These are phyloP conservation scores for Anastrepha ludens DNA, from an alignment of 1,140 invertebrate species.

Conservation along the genomic window DNA sequence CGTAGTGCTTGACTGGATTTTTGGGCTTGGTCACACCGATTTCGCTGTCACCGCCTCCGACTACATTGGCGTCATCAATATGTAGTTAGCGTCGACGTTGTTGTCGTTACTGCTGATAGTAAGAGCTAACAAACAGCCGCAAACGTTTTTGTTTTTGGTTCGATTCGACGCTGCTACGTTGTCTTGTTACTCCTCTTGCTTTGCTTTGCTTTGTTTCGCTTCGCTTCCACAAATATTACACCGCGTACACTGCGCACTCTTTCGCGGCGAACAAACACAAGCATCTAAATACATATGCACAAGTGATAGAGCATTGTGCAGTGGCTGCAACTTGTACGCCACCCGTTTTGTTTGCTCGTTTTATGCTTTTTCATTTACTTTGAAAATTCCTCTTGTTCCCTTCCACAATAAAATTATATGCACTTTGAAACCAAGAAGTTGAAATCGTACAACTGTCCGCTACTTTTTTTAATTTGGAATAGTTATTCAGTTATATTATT, in stretches of 20 bases:
- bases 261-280: slow-evolving; percentile 42
- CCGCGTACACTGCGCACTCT: slow-evolving; percentile 10
- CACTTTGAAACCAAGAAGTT: not conserved
- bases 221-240: slow-evolving; percentile 11
- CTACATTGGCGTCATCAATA: not conserved
- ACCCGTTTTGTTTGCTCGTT: not conserved
- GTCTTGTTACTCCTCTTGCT: slow-evolving; percentile 11
- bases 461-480: not conserved
- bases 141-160: not conserved
- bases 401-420: not conserved
- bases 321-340: slow-evolving; percentile 5
- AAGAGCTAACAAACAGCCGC: slow-evolving; percentile 5
- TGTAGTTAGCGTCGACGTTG: not conserved
- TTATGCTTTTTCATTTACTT: not conserved
- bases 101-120: not conserved
- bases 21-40: slow-evolving; percentile 56
- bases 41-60: not conserved
- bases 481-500: not conserved
- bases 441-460: not conserved
- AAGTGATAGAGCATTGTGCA: slow-evolving; percentile 13
- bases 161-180: not conserved
- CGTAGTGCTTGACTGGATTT: slow-evolving; percentile 65
- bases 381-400: not conserved
- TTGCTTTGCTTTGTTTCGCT: not conserved
- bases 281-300: not conserved